phyloP scores from a whole-genome alignment of 2,888 invertebrate genomes.

The Pediacus dermestoides region DNA sequence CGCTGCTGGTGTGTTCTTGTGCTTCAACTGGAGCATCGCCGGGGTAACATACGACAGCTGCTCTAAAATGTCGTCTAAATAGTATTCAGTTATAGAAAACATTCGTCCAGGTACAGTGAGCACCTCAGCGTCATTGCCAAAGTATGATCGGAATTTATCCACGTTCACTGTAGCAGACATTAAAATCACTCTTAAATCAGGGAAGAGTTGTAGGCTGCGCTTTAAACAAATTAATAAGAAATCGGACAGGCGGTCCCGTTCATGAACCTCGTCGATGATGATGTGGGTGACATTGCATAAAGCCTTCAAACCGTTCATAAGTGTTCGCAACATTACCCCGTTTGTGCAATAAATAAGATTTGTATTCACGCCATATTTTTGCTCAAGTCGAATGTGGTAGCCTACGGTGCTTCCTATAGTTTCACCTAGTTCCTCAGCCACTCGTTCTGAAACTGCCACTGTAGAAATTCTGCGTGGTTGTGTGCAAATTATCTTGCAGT shows the following conservation, averaged over 20 bases:
- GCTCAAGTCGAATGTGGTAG: slow-evolving; percentile 87
- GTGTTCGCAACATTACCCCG: slow-evolving; percentile 80
- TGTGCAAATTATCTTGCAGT: slow-evolving; percentile 85
- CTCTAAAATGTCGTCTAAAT: slow-evolving; percentile 75
- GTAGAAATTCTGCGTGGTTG: slow-evolving; percentile 92
- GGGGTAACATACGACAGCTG: slow-evolving; percentile 53
- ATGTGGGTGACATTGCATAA: slow-evolving; percentile 75
- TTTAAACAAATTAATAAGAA: slow-evolving; percentile 84
- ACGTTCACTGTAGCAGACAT: slow-evolving; percentile 96
- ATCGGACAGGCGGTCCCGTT: slow-evolving; percentile 89
- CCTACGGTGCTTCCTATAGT: slow-evolving; percentile 54
- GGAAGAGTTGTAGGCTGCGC: slow-evolving; percentile 66
- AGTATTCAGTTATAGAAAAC: slow-evolving; percentile 71
- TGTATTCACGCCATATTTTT: slow-evolving; percentile 74
- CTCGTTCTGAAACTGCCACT: slow-evolving; percentile 84
- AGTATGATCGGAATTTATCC: slow-evolving; percentile 77
- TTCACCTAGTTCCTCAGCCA: slow-evolving; percentile 62
- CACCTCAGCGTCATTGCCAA: slow-evolving; percentile 72
- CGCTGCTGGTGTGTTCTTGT: not conserved
- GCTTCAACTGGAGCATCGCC: slow-evolving; percentile 20
- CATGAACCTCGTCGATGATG: slow-evolving; percentile 93
- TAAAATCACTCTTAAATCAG: slow-evolving; percentile 75
- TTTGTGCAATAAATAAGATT: slow-evolving; percentile 89
- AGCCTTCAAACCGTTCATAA: slow-evolving; percentile 75
- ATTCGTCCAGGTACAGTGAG: slow-evolving; percentile 73